A percentile compares a stretch with the other conserved stretches of the same genome.
These are phyloP conservation scores for Scylla paramamosain DNA, from an alignment of 1,140 invertebrate species.

Conservation along the genomic window DNA sequence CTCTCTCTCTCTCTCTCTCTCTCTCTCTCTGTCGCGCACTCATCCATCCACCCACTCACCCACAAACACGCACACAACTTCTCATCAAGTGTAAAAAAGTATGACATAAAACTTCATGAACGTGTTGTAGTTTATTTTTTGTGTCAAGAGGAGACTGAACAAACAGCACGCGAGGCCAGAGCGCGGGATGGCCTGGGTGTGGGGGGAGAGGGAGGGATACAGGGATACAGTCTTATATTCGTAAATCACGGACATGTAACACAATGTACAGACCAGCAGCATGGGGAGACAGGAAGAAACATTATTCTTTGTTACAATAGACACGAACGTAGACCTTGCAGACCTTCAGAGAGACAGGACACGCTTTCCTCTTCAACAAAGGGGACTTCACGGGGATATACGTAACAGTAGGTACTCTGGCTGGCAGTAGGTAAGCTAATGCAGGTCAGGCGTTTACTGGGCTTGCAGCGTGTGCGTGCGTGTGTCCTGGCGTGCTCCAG, in stretches of 20 bases:
- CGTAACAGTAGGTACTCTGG: background rate
- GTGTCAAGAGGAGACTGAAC: conserved; percentile 17
- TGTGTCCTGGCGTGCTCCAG: conserved; percentile 4
- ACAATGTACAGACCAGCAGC: conserved; percentile 12
- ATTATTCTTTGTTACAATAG: background rate
- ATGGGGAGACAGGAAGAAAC: background rate
- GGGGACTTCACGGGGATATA: background rate
- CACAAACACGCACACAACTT: background rate
- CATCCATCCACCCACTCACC: background rate
- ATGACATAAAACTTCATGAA: conserved; percentile 5
- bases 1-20: too few relatives aligned
- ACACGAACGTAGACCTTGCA: background rate
- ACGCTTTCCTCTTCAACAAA: conserved; percentile 12
- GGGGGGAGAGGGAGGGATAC: background rate
- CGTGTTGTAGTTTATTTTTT: background rate
- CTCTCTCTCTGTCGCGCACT: too few relatives aligned
- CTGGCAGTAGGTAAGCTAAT: background rate
- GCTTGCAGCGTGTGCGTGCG: background rate
- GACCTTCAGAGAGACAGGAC: background rate
- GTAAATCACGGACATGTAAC: conserved; percentile 22
- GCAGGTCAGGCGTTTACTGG: background rate
- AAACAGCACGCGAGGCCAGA: background rate
- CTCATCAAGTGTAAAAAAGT: background rate
- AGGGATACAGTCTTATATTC: conserved; percentile 1
- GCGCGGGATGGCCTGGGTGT: background rate